Base-by-base conservation (phyloP, 2,113 vertebrate genomes). In the Calidris pygmaea region DNA sequence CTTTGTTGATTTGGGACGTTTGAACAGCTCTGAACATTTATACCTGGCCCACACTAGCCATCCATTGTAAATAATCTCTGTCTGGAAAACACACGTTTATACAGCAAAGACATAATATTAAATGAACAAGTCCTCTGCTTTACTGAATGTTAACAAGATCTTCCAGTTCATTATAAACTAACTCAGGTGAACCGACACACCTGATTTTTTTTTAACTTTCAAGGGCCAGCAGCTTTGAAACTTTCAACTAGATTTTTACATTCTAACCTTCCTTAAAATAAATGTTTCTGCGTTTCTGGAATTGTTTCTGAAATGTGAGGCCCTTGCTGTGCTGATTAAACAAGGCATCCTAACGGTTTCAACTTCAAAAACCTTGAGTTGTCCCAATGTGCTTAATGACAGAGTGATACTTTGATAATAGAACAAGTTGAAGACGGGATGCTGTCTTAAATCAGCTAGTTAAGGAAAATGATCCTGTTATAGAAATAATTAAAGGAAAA, bases 11-110 rank as follows among this genome's bases (percentile, higher is more conserved):
- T 88, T 39, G 86, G 70, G 86, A 72, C 32, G 10, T 90, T 93
- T 84, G 77, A 95, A 85, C 77, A 89, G 80, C 62, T 89, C 70
- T 81, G 86, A 82, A 89, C 68, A 62, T 94, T 79, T 84, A 48
- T 85, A 68, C 48, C 17, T 93, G 67, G 66, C 78, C 74, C 12
- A 6, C 5, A 4, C 26, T 65, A 75, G 41, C 73, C 62, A 48
- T 24, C 73, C 77, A 29, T 73, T 74, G 68, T 81, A 86, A 92
- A 81, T 89, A 72, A 65, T 72, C 65, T 27, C 50, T 74, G 48
- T 71, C 53, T 95, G 72, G 43, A 84, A 95, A 86, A 55, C 68
- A 71, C 53, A 19, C 16, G 0, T 41, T 87, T 96, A 81, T 87
- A 74, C 22, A 70, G 60, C 75, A 75, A 78, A 75, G 52, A 41